Evolutionary conservation across 2,113 vertebrate species (phyloP).

Genomic region (Nothocercus julius): DNA sequence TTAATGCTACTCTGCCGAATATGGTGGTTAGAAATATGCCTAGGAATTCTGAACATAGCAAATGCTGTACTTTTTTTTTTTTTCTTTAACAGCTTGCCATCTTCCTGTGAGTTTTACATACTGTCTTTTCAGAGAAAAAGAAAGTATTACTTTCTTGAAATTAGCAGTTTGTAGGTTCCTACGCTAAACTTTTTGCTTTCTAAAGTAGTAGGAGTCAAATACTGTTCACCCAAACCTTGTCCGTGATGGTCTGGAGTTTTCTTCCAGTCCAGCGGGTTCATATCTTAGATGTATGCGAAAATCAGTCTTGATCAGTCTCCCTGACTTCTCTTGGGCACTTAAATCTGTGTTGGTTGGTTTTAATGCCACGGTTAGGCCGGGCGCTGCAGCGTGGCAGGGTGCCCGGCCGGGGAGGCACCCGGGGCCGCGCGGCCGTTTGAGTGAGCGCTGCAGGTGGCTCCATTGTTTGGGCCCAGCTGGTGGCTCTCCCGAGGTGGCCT

Average conservation of each 20-base stretch:
- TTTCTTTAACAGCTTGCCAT: background rate
- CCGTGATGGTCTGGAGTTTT: background rate
- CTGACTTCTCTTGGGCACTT: background rate
- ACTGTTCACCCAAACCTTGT: background rate
- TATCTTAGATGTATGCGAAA: background rate
- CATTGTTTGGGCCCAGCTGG: background rate
- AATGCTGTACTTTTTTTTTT: background rate
- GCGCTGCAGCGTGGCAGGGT: background rate
- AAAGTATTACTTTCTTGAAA: background rate
- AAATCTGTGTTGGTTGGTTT: background rate
- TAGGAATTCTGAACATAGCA: background rate
- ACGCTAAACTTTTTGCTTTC: background rate
- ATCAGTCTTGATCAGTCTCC: background rate
- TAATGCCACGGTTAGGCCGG: constrained; percentile 7
- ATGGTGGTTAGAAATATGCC: background rate
- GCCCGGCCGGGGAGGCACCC: background rate
- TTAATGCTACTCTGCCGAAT: background rate
- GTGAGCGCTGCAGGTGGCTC: constrained; percentile 50
- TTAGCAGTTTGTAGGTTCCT: background rate
- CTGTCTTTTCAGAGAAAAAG: background rate
- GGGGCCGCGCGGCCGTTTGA: background rate
- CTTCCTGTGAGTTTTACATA: background rate
- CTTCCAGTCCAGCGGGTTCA: background rate
- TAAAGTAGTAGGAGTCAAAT: background rate
- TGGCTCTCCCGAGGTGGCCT: background rate